Base-by-base conservation (phyloP, 35 echinoderm and acorn worm genomes). In the Stichopus chloronotus region DNA sequence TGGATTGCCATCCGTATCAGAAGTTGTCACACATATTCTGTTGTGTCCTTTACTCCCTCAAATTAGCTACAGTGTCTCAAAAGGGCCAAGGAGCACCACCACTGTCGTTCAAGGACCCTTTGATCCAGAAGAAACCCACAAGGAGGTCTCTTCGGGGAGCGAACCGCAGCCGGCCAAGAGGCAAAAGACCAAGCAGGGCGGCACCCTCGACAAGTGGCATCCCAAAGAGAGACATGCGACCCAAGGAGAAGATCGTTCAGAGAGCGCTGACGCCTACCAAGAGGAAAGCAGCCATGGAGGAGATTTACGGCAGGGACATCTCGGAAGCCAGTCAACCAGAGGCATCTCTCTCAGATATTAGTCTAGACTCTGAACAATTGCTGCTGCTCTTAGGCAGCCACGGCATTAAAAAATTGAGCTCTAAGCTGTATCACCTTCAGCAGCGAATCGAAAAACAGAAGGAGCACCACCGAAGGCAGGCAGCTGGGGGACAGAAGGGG, bases 361-460 rank as follows among this genome's bases (percentile, higher is more conserved):
- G 97, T 78, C 56, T 96, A 12, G 97, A 99, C 60, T 96, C 97
- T 8, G 97, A 99, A 71, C 91, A 92, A 84, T 83, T 99, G n/a
- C 92, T 93, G 9, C 57, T 90, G 1, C 83, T 99, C 10, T 83
- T 99, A 9, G 97, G 97, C 6, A 86, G 93, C 23, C 90, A 95
- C 11, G 97, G 97, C 17, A 91, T 99, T 5, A 88, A 94, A 54
- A 94, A 99, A 81, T 81, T 99, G 9, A 94, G 97, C 55, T 94
- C 95, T 53, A 99, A 99, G 87, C 78, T 99, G 12, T 69, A 87
- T 14, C 92, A 95, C 22, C 55, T 99, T 7, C 97, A 99, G 76
- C 95, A 89, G 20, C 93, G 93, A 52, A 99, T 99, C 74, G 97
- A 99, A 19, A 92, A 92, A 77, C 97, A 99, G 72, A 93, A 92